Percentiles rank a stretch among this genome's conserved stretches.
Conservation (phyloP, 1,140 invertebrate species). For the Bombus haemorrhoidalis region DNA sequence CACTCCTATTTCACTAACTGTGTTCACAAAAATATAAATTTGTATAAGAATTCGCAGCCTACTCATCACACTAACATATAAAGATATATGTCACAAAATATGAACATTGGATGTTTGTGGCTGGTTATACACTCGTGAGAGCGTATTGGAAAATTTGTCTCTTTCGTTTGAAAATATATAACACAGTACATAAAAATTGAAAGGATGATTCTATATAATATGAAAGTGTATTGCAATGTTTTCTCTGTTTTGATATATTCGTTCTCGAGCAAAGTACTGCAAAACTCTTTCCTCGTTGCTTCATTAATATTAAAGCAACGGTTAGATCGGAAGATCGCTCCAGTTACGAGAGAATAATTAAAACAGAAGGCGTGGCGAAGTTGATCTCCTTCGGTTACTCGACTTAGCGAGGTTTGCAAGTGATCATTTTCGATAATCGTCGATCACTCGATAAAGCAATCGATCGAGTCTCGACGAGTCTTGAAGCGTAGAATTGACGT, state of each 20-base stretch:
- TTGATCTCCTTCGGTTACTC: conserved; percentile 8
- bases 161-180: no score
- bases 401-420: not conserved
- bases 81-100: no score
- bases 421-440: not conserved
- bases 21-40: no score
- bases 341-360: conserved; percentile 11
- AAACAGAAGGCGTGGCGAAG: conserved; percentile 25
- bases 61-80: no score
- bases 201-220: not conserved
- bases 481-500: not conserved
- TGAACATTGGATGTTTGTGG: no score
- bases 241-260: not conserved
- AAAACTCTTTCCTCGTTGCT: not conserved
- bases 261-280: no score
- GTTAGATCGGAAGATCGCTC: not conserved
- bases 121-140: no score
- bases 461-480: not conserved
- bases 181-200: no score
- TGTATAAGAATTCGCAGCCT: no score
- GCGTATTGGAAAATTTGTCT: no score
- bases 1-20: no score
- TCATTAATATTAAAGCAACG: not conserved
- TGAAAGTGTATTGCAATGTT: not conserved
- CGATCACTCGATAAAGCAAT: not conserved